These are phyloP conservation scores for Bembecia ichneumoniformis DNA, from an alignment of 2,888 invertebrate genomes.

Conservation along the genomic window DNA sequence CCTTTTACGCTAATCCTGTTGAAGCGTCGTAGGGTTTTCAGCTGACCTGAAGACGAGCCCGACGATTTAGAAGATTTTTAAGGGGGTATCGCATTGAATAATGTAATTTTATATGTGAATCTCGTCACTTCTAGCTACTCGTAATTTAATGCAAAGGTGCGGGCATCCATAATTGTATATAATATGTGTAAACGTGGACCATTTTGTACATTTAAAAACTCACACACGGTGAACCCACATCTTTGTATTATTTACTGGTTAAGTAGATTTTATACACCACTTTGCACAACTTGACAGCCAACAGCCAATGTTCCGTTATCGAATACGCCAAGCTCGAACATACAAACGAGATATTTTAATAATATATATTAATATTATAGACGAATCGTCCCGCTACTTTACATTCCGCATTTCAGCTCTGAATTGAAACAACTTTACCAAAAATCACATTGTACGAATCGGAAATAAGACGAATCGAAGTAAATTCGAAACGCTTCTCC, in stretches of 20 bases:
- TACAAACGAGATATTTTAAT: slow-evolving; percentile 30
- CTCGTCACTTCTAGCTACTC: slow-evolving; percentile 58
- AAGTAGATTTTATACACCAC: slow-evolving; percentile 67
- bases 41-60: slow-evolving; percentile 56
- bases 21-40: slow-evolving; percentile 67
- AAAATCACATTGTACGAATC: slow-evolving; percentile 58
- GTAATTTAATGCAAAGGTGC: slow-evolving; percentile 66
- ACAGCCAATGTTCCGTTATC: slow-evolving; percentile 47
- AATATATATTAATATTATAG: slow-evolving; percentile 32
- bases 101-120: slow-evolving; percentile 39
- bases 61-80: slow-evolving; percentile 41
- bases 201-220: slow-evolving; percentile 38
- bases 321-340: slow-evolving; percentile 39
- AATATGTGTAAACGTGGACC: slow-evolving; percentile 7
- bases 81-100: slow-evolving; percentile 57
- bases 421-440: slow-evolving; percentile 54
- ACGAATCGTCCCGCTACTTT: slow-evolving; percentile 42
- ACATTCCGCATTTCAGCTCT: slow-evolving; percentile 67
- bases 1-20: slow-evolving; percentile 66
- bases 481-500: slow-evolving; percentile 74
- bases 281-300: slow-evolving; percentile 65
- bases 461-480: slow-evolving; percentile 51
- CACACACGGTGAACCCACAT: slow-evolving; percentile 69
- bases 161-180: slow-evolving; percentile 40
- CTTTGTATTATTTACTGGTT: slow-evolving; percentile 60